A percentile compares a stretch with the other conserved stretches of the same genome.
Evolutionary conservation across 2,113 vertebrate species (phyloP).

Genomic region (Glaucomys volans): DNA sequence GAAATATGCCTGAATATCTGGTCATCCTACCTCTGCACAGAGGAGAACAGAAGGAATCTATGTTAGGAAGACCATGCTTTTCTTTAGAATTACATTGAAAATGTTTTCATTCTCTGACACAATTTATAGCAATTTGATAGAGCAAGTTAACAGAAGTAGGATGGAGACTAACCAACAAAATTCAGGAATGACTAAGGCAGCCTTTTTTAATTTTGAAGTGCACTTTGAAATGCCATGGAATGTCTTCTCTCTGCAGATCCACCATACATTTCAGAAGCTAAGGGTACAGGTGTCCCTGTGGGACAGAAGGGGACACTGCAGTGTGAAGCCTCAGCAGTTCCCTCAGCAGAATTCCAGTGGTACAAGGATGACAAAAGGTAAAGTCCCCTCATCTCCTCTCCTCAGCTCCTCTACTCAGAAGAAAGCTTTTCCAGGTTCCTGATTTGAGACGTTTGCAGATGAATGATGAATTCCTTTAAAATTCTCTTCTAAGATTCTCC

Average conservation of each 20-base stretch:
- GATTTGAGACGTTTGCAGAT: neutral
- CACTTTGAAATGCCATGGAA: neutral
- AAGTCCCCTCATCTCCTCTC: neutral
- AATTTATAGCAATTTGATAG: neutral
- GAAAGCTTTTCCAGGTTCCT: neutral
- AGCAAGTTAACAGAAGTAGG: neutral
- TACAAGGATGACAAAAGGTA: conserved; percentile 97
- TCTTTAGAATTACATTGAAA: rapidly evolving
- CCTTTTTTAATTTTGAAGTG: neutral
- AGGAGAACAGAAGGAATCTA: neutral
- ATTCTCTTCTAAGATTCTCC: neutral
- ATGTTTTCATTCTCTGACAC: neutral
- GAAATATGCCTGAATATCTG: neutral
- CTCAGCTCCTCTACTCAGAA: neutral
- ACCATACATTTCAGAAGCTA: conserved; percentile 94
- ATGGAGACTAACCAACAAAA: neutral
- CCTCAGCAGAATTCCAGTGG: conserved; percentile 96
- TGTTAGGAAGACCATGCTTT: neutral
- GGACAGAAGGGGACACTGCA: conserved; percentile 94
- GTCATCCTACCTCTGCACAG: neutral
- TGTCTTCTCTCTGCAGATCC: conserved; percentile 88
- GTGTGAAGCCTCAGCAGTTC: conserved; percentile 95
- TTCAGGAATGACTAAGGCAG: neutral
- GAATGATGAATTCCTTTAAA: neutral
- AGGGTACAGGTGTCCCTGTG: conserved; percentile 93